These are phyloP conservation scores for Macrotis lagotis DNA, from an alignment of 2,113 vertebrate species.

Conservation along the genomic window DNA sequence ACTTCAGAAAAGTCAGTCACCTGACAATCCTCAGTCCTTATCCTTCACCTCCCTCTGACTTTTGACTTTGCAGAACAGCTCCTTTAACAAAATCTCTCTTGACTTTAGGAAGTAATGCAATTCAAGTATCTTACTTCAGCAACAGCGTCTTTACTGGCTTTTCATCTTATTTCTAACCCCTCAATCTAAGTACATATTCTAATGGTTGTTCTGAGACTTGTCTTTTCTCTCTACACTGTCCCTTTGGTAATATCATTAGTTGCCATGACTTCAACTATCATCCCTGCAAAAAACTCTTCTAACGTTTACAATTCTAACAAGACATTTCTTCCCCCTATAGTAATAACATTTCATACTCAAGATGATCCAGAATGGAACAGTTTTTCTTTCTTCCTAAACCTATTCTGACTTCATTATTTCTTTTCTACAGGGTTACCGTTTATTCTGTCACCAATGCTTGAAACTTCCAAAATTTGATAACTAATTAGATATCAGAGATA, in stretches of 20 bases:
- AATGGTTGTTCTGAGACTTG: neutral
- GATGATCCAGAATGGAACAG: neutral
- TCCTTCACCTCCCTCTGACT: neutral
- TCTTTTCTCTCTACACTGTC: neutral
- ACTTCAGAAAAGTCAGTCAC: neutral
- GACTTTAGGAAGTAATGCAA: neutral
- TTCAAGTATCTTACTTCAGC: neutral
- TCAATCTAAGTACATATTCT: neutral
- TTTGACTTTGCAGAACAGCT: neutral
- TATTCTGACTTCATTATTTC: neutral
- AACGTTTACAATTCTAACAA: neutral
- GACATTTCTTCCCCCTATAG: neutral
- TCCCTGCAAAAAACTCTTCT: neutral
- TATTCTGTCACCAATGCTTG: neutral
- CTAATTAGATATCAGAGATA: no score
- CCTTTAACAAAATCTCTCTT: neutral
- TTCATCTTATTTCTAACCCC: neutral
- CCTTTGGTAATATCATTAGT: neutral
- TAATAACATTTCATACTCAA: neutral
- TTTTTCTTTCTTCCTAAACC: neutral
- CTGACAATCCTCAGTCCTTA: neutral
- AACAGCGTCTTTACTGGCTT: neutral
- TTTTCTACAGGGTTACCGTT: neutral
- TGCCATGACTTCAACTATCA: neutral
- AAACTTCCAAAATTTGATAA: neutral